phyloP scores from a whole-genome alignment of 2,797 vertebrate species.

The Zenarchopterus dispar region DNA sequence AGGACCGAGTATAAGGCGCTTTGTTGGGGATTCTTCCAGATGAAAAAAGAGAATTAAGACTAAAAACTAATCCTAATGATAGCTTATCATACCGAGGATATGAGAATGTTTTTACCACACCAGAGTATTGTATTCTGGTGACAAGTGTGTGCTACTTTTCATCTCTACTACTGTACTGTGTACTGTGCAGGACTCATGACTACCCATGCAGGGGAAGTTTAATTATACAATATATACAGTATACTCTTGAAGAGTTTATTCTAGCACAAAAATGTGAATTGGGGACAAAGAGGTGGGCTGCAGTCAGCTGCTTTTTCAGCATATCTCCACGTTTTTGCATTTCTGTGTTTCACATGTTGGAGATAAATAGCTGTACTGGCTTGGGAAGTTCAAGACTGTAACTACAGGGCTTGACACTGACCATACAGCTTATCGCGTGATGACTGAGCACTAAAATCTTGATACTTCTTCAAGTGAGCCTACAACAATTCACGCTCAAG shows the following conservation, averaged over 20 bases:
- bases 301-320: background rate
- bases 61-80: conserved; percentile 21
- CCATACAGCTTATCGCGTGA: conserved; percentile 15
- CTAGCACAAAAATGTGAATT: conserved; percentile 12
- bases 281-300: conserved; percentile 9
- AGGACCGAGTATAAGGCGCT: conserved; percentile 74
- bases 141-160: conserved; percentile 40
- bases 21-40: conserved; percentile 53
- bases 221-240: conserved; percentile 68
- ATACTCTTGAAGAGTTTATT: conserved; percentile 26
- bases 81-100: conserved; percentile 37
- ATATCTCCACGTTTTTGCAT: background rate
- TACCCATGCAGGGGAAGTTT: conserved; percentile 51
- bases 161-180: conserved; percentile 34
- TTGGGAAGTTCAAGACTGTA: background rate
- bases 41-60: conserved; percentile 18
- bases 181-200: conserved; percentile 28
- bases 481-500: conserved; percentile 18
- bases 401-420: conserved; percentile 6
- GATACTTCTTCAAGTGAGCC: conserved; percentile 2
- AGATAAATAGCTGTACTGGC: background rate
- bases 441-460: conserved; percentile 8
- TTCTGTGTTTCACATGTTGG: conserved; percentile 22
- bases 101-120: conserved; percentile 18
- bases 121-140: conserved; percentile 21